Evolutionary conservation across 2,797 vertebrate genomes (phyloP), one percentile per base, ranked within the genome.

Genomic region (Bucorvus abyssinicus): DNA sequence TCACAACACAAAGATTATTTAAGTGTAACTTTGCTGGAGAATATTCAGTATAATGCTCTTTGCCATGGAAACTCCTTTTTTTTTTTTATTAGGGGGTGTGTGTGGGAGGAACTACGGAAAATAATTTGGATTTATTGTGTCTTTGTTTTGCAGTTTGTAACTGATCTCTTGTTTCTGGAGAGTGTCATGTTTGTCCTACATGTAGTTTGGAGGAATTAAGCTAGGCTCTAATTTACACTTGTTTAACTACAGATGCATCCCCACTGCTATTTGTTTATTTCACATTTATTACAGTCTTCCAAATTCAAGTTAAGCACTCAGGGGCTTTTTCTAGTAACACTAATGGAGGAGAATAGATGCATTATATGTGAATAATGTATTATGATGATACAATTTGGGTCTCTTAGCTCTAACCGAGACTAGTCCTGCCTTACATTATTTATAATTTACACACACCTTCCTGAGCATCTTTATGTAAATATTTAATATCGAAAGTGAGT

Each of bases 341-440:
- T 99, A 98, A 98, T 98, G 98, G 98, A 98, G 98, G 98, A 98
- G 98, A 98, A 98, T 98, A 99, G 99, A 98, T 98, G 98, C 98
- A 99, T 99, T 99, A 98, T 99, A 98, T 99, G 98, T 99, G 98
- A 99, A 99, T 99, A 99, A 99, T 99, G 99, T 98, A 99, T 99
- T 99, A 99, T 98, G 98, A 98, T 98, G 98, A 98, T 98, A 98
- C 97, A 98, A 98, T 98, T 98, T 98, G 98, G 98, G 98, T 98
- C 98, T 98, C 98, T 98, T 97, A 98, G 98, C 98, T 98, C 98
- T 99, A 99, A 99, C 99, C 96, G 95, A 98, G 98, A 98, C 98
- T 98, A 98, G 98, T 98, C 98, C 98, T 98, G 98, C 96, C 98
- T 98, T 99, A 98, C 99, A 99, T 99, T 99, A 99, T 99, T 99